Percentiles rank a stretch among this genome's conserved stretches.
Conservation (phyloP, 2,888 invertebrate species). For the Lobophora halterata region DNA sequence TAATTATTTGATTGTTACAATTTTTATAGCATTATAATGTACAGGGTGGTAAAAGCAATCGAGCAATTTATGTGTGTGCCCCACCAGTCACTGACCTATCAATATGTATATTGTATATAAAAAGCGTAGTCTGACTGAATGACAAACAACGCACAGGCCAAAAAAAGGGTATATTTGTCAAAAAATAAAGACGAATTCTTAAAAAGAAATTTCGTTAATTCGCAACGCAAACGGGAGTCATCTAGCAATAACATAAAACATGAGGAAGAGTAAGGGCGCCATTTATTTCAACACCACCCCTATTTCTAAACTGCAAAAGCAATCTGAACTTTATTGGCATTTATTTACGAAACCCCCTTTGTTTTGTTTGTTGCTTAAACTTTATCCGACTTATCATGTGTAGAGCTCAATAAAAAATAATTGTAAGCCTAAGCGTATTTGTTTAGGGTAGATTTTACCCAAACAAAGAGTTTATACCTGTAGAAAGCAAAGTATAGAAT, state of each 20-base stretch:
- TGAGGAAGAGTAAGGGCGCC: constrained; percentile 13
- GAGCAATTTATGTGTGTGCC: too few relatives aligned
- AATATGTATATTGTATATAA: too few relatives aligned
- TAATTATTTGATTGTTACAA: too few relatives aligned
- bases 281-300: constrained; percentile 7
- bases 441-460: constrained; percentile 11
- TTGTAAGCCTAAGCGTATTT: constrained; percentile 11
- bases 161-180: constrained; percentile 8
- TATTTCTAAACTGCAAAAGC: constrained; percentile 24
- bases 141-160: too few relatives aligned
- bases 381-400: constrained; percentile 21
- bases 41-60: too few relatives aligned
- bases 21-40: too few relatives aligned
- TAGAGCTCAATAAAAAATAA: constrained; percentile 6
- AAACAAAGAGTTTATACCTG: constrained; percentile 31
- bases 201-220: too few relatives aligned
- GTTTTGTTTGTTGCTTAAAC: constrained; percentile 44
- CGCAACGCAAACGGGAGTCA: too few relatives aligned
- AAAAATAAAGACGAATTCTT: not conserved
- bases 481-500: constrained; percentile 45
- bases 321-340: constrained; percentile 47
- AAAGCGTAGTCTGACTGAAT: too few relatives aligned
- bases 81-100: too few relatives aligned
- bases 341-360: constrained; percentile 37
- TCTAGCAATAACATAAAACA: constrained; percentile 27